A percentile compares a stretch with the other conserved stretches of the same genome.
Conservation (phyloP, 2,797 vertebrate species). For the Halcyon badia region DNA sequence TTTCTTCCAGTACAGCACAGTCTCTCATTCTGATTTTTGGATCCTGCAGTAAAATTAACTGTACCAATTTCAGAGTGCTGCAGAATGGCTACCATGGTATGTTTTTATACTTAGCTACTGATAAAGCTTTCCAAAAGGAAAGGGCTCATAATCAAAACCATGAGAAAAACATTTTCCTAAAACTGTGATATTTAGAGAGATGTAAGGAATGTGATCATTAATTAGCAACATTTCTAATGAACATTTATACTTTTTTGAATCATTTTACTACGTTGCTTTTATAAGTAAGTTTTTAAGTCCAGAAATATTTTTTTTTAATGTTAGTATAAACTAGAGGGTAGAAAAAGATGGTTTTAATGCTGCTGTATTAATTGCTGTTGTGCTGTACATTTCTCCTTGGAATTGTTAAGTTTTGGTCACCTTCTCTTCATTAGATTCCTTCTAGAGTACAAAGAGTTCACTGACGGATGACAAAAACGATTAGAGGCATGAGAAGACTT, state of each 20-base stretch:
- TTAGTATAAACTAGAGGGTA: not conserved
- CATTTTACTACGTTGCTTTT: not conserved
- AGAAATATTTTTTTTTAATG: not conserved
- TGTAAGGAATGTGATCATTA: fast-evolving
- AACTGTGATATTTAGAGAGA: not conserved
- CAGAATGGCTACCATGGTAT: not conserved
- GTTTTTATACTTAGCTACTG: not conserved
- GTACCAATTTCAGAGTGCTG: not conserved
- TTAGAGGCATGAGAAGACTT: not conserved
- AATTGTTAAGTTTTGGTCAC: not conserved
- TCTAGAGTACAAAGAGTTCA: not conserved
- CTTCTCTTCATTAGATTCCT: not conserved
- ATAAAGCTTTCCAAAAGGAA: not conserved
- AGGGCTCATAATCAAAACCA: not conserved
- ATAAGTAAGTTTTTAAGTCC: not conserved
- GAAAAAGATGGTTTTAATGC: not conserved
- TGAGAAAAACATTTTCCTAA: not conserved
- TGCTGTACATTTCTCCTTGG: not conserved
- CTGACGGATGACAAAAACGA: not conserved
- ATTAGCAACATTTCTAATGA: not conserved
- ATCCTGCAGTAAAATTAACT: not conserved
- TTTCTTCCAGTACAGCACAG: not conserved
- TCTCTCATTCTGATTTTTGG: not conserved
- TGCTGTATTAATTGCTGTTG: not conserved
- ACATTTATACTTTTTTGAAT: fast-evolving